Evolutionary conservation across 1,140 invertebrate genomes (phyloP).

Genomic region (Penaeus indicus): DNA sequence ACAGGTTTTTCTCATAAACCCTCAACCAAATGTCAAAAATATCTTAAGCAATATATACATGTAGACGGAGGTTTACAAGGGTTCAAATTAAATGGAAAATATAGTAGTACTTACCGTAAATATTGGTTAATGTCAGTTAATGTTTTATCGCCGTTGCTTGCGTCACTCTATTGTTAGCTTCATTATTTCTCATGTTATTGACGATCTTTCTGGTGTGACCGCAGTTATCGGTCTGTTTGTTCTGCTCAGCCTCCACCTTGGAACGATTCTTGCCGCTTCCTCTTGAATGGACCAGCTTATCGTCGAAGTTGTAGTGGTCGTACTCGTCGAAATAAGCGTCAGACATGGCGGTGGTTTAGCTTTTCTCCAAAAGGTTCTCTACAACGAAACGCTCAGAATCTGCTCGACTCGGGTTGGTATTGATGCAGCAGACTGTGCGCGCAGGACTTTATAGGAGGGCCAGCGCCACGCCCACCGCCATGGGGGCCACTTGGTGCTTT

Average conservation of each 20-base stretch:
- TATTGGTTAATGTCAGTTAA: conserved; percentile 18
- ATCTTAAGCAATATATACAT: no score
- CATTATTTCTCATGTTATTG: conserved; percentile 66
- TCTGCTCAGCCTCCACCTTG: conserved; percentile 64
- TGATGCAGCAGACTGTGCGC: background rate
- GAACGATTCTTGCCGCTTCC: conserved; percentile 65
- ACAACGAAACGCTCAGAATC: background rate
- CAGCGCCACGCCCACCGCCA: no score
- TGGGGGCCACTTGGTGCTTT: background rate
- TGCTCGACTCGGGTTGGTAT: background rate
- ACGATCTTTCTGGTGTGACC: conserved; percentile 65
- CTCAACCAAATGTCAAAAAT: no score
- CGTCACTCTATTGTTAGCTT: conserved; percentile 60
- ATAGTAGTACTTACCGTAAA: background rate
- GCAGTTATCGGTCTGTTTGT: conserved; percentile 57
- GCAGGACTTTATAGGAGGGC: no score
- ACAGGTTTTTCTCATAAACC: no score
- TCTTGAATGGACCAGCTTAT: conserved; percentile 63
- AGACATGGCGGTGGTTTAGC: conserved; percentile 49
- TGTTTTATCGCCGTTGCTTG: conserved; percentile 60
- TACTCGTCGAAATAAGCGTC: conserved; percentile 66
- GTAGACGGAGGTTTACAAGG: no score
- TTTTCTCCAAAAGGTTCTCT: no score
- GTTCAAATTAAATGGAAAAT: no score
- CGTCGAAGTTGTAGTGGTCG: conserved; percentile 67